Conservation (phyloP, 1,140 invertebrate species). For the Cherax quadricarinatus region DNA sequence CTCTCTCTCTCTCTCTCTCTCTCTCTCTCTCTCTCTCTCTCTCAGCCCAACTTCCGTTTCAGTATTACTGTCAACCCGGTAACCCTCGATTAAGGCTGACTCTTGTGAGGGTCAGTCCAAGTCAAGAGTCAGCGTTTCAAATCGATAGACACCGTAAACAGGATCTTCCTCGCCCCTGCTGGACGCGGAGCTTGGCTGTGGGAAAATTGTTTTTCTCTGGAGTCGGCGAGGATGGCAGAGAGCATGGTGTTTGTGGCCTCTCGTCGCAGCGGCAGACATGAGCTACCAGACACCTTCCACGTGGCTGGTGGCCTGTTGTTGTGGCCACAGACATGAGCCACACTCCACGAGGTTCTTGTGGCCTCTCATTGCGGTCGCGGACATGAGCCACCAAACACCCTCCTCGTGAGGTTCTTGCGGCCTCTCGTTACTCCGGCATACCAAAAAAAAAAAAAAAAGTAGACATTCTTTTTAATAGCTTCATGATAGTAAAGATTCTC, state of each 20-base stretch:
- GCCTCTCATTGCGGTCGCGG: background rate
- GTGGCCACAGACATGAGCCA: background rate
- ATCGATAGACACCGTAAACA: background rate
- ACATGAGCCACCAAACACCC: background rate
- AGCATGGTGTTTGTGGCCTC: background rate
- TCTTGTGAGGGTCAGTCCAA: background rate
- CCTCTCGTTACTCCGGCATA: too few relatives aligned
- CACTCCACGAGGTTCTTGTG: too few relatives aligned
- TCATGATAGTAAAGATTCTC: background rate
- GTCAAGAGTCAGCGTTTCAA: background rate
- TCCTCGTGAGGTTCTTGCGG: too few relatives aligned
- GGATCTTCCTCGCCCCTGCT: background rate
- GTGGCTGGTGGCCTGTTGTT: background rate
- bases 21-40: background rate
- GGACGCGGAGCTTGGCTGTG: background rate
- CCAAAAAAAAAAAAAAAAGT: background rate
- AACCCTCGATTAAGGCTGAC: background rate
- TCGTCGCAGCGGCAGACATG: too few relatives aligned
- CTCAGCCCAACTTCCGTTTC: too few relatives aligned
- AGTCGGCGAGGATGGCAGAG: background rate
- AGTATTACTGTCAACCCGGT: background rate
- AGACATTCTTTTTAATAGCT: too few relatives aligned
- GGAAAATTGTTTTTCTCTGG: background rate
- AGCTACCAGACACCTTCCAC: too few relatives aligned
- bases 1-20: conserved; percentile 32